Percentiles rank a stretch among this genome's conserved stretches.
Evolutionary conservation across 2,888 invertebrate species (phyloP).

Genomic region (Nasonia oneida): DNA sequence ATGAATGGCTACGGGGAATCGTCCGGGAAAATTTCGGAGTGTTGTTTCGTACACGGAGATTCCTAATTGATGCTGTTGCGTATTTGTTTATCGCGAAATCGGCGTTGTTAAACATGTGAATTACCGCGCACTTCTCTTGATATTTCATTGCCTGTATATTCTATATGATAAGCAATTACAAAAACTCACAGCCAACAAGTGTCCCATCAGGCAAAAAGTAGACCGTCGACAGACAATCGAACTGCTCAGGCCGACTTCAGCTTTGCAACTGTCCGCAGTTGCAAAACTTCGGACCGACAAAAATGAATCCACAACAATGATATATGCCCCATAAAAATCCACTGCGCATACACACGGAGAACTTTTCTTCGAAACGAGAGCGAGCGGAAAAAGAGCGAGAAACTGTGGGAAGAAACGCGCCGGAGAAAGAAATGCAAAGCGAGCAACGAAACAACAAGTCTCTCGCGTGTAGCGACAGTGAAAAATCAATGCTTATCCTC

Average conservation of each 20-base stretch:
- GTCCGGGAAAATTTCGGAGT: not conserved
- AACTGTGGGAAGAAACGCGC: constrained; percentile 33
- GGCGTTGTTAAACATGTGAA: too few species aligned
- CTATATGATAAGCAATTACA: not conserved
- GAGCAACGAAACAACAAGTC: constrained; percentile 23
- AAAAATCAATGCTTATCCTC: constrained; percentile 59
- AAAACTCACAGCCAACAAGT: not conserved
- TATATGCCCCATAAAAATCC: not conserved
- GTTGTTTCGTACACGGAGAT: not conserved
- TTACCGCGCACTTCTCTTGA: too few species aligned
- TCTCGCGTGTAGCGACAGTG: constrained; percentile 45
- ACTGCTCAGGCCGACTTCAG: not conserved
- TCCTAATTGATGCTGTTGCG: too few species aligned
- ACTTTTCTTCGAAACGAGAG: not conserved
- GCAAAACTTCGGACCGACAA: constrained; percentile 1
- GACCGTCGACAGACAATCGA: not conserved
- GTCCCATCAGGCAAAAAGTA: not conserved
- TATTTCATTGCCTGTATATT: too few species aligned
- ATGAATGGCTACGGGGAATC: not conserved
- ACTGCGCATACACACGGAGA: not conserved
- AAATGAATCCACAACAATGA: constrained; percentile 4
- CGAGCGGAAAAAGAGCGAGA: not conserved
- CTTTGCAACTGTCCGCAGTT: not conserved
- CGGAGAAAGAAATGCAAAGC: constrained; percentile 34
- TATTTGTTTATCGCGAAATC: too few species aligned